phyloP scores from a whole-genome alignment of 2,797 vertebrate species.

The Phoebastria nigripes region DNA sequence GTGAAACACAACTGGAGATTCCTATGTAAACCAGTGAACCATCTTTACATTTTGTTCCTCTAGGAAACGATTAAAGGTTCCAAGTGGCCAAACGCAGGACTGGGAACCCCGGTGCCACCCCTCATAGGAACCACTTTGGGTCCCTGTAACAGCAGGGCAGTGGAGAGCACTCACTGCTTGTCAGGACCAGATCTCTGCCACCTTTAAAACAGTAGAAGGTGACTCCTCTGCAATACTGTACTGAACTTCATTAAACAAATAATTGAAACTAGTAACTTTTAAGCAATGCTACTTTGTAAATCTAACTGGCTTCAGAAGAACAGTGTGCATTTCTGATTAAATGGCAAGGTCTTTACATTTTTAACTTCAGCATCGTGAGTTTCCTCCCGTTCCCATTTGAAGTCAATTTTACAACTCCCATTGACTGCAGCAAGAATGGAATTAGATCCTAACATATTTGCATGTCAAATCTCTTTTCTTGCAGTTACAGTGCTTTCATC shows the following conservation, averaged over 20 bases:
- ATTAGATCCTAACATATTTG: constrained; percentile 27
- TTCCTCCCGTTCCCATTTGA: neutral
- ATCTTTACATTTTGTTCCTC: neutral
- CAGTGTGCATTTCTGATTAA: neutral
- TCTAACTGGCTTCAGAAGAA: neutral
- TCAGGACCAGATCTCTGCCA: neutral
- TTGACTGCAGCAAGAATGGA: constrained; percentile 5
- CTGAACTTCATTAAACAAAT: neutral
- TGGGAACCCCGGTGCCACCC: neutral
- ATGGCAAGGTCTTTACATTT: neutral
- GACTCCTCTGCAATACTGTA: neutral
- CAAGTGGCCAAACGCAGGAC: accelerated
- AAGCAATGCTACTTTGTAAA: neutral
- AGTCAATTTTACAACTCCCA: neutral
- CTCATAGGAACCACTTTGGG: accelerated
- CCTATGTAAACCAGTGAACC: neutral
- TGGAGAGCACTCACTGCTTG: accelerated
- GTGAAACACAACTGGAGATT: neutral
- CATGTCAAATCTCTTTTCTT: constrained; percentile 32
- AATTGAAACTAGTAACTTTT: neutral
- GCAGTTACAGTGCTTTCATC: neutral
- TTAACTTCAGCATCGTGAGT: neutral
- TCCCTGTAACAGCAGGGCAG: accelerated
- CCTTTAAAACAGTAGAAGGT: neutral
- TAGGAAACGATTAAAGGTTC: neutral